phyloP scores from a whole-genome alignment of 2,888 invertebrate genomes.

The Coenonympha arcania region DNA sequence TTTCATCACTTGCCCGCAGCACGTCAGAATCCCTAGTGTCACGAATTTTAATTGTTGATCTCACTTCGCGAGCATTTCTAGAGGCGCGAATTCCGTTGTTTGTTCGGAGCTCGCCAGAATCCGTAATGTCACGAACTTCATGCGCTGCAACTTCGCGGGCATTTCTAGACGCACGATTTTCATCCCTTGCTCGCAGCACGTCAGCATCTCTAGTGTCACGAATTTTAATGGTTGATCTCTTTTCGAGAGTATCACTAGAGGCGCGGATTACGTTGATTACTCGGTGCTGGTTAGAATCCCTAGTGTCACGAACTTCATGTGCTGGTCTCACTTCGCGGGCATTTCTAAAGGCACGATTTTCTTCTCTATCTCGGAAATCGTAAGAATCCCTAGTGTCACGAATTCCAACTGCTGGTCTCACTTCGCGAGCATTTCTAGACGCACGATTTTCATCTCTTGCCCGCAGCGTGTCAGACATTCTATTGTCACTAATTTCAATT shows the following conservation, averaged over 20 bases:
- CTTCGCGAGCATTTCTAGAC: neutral
- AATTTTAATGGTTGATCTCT: too few relatives aligned
- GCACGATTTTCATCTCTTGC: neutral
- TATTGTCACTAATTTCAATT: neutral
- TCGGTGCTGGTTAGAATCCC: too few relatives aligned
- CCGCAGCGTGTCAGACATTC: neutral
- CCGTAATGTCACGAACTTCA: neutral
- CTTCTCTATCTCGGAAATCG: too few relatives aligned
- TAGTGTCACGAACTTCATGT: neutral
- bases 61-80: neutral
- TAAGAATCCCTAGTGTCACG: neutral
- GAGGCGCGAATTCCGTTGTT: neutral
- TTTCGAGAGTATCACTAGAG: too few relatives aligned
- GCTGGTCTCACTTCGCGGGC: neutral
- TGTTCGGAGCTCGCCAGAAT: neutral
- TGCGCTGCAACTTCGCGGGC: neutral
- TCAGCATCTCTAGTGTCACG: too few relatives aligned
- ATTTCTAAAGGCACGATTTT: too few relatives aligned
- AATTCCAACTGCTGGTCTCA: neutral
- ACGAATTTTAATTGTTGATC: neutral
- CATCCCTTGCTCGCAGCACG: too few relatives aligned
- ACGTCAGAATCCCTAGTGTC: neutral
- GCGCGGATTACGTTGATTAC: too few relatives aligned
- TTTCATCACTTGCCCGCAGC: neutral
- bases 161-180: too few relatives aligned